Evolutionary conservation across 2,797 vertebrate species (phyloP).

Genomic region (Cyclopterus lumpus): DNA sequence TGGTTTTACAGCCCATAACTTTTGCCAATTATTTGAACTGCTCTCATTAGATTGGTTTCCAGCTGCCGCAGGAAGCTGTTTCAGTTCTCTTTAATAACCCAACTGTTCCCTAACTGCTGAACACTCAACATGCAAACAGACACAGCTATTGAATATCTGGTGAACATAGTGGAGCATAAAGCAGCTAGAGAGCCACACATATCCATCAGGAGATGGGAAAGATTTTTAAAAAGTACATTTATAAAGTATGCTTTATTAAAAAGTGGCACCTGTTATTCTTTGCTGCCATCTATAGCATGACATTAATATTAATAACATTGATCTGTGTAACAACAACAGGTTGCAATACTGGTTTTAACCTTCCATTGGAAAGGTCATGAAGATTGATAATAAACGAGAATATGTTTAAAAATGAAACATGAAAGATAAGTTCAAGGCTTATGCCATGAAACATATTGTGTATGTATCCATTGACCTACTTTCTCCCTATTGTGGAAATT

Average conservation of each 20-base stretch:
- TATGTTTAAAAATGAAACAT: background rate
- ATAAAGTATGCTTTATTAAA: background rate
- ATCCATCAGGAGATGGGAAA: background rate
- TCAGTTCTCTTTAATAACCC: background rate
- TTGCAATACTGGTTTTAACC: background rate
- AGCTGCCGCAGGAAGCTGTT: background rate
- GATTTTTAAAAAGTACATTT: no score
- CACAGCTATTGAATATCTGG: background rate
- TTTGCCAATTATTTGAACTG: background rate
- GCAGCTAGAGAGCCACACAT: background rate
- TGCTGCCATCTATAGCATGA: background rate
- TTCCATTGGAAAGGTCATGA: background rate
- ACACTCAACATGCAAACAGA: background rate
- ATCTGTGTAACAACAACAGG: background rate
- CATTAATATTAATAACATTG: background rate
- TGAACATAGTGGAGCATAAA: background rate
- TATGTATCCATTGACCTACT: background rate
- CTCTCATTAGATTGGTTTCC: background rate
- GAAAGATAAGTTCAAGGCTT: background rate
- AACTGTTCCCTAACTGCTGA: background rate
- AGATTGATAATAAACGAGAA: background rate
- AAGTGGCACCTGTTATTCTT: background rate
- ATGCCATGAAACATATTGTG: background rate
- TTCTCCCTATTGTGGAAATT: background rate
- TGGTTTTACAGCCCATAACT: background rate